Conservation (phyloP, 2,888 invertebrate species). For the Bugulina stolonifera region DNA sequence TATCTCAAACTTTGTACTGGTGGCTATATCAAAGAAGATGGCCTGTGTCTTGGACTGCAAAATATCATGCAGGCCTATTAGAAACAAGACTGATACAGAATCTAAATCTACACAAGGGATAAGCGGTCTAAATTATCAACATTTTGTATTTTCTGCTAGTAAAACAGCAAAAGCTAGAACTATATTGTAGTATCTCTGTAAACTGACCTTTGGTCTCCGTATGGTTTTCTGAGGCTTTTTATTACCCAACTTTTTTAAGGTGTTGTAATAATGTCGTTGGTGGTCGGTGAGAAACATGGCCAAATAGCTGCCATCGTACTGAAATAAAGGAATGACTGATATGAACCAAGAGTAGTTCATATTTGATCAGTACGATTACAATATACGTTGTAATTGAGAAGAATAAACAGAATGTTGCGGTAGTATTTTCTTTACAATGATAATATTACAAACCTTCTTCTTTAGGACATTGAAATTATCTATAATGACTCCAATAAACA, state of each 20-base stretch:
- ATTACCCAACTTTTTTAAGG: constrained; percentile 91
- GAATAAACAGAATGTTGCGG: too few species aligned
- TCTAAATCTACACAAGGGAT: too few species aligned
- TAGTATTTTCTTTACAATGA: too few species aligned
- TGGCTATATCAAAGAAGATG: constrained; percentile 91
- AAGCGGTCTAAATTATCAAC: too few species aligned
- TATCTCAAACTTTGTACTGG: constrained; percentile 84
- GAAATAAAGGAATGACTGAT: too few species aligned
- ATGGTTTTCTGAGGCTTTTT: constrained; percentile 97
- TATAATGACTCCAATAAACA: constrained; percentile 96
- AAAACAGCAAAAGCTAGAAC: too few species aligned
- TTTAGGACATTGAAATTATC: constrained; percentile 97
- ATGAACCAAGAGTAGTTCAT: too few species aligned
- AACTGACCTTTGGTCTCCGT: constrained; percentile 69
- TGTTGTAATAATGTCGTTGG: constrained; percentile 93
- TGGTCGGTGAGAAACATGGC: constrained; percentile 96
- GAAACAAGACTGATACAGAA: constrained; percentile 1
- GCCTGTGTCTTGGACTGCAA: constrained; percentile 78
- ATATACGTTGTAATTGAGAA: too few species aligned
- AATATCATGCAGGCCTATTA: constrained; percentile 20
- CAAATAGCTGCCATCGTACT: constrained; percentile 94
- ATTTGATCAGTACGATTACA: too few species aligned
- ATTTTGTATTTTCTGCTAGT: too few species aligned
- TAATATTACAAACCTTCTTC: constrained; percentile 84
- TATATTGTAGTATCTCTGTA: too few species aligned